Evolutionary conservation across 2,113 vertebrate genomes (phyloP), one percentile per base, ranked within the genome.

Genomic region (Cyprinodon brontotheroides): DNA sequence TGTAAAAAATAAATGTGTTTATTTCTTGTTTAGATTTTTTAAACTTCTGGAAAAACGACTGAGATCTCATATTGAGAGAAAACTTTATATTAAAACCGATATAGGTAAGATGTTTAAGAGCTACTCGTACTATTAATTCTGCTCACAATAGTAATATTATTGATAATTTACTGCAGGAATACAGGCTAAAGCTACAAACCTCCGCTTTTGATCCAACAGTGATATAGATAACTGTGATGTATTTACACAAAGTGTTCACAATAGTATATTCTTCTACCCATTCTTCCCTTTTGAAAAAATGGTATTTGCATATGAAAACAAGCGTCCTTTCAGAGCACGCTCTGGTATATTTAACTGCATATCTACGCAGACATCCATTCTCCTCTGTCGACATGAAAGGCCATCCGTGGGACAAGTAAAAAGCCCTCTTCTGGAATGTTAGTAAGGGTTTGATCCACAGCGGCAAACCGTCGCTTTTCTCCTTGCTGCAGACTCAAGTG

Each of bases 361-460:
- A 71, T 50, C 67, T 63, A 76, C 67, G 69, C 70, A 41, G 43
- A 68, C 59, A 72, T 60, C 78, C 84, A 79, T 85, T 75, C 78
- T 57, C 53, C 37, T n/a, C 71, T 67, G 70, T 87, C 77, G 15
- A 89, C 88, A 90, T 92, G 85, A 93, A 92, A 90, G 89, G 71
- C 80, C 47, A 1, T 79, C 57, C 75, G 80, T 69, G 72, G 84
- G 60, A 83, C 87, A 82, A 87, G 89, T 89, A 20, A 87, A 85
- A 89, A 91, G 88, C 86, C 87, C 89, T 91, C 89, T 89, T 72
- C 66, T 90, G 91, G 91, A 93, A 91, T 92, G 90, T 87, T 72
- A 89, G 86, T 80, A 85, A 29, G 88, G 81, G 86, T 86, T 86
- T 36, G 90, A 90, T 90, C 86, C 85, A 47, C 86, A 68, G 84